Evolutionary conservation across 2,113 vertebrate genomes (phyloP).

Genomic region (Pimephales promelas): DNA sequence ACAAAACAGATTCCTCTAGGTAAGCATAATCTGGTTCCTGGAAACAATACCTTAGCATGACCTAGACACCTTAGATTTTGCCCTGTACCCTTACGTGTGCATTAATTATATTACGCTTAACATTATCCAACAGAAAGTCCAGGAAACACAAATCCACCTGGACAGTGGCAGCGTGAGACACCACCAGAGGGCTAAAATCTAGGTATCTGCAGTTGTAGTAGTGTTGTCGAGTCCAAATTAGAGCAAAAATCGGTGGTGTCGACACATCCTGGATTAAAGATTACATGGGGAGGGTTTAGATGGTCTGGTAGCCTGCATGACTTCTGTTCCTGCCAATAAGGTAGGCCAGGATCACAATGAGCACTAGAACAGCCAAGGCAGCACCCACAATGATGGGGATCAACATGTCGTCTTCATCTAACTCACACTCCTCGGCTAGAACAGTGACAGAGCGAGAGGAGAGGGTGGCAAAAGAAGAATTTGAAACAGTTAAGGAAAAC

Average conservation of each 20-base stretch:
- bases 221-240: constrained; percentile 44
- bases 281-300: constrained; percentile 74
- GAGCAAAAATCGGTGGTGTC: constrained; percentile 62
- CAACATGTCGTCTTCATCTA: constrained; percentile 92
- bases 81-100: constrained; percentile 1
- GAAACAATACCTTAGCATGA: constrained; percentile 10
- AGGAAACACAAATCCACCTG: constrained; percentile 45
- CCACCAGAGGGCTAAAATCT: constrained; percentile 23
- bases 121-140: constrained; percentile 46
- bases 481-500: background rate
- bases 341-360: constrained; percentile 93
- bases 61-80: background rate
- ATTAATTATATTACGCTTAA: constrained; percentile 35
- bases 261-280: constrained; percentile 64
- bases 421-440: constrained; percentile 87
- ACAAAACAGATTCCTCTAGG: constrained; percentile 14
- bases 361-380: constrained; percentile 91
- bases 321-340: constrained; percentile 95
- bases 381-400: constrained; percentile 96
- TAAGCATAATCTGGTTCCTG: constrained; percentile 23
- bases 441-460: background rate
- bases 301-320: constrained; percentile 97
- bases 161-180: constrained; percentile 30
- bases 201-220: constrained; percentile 13
- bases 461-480: background rate